Evolutionary conservation across 1,140 invertebrate genomes (phyloP), one percentile per base, ranked within the genome.

Genomic region (Panagrolaimus sp.): DNA sequence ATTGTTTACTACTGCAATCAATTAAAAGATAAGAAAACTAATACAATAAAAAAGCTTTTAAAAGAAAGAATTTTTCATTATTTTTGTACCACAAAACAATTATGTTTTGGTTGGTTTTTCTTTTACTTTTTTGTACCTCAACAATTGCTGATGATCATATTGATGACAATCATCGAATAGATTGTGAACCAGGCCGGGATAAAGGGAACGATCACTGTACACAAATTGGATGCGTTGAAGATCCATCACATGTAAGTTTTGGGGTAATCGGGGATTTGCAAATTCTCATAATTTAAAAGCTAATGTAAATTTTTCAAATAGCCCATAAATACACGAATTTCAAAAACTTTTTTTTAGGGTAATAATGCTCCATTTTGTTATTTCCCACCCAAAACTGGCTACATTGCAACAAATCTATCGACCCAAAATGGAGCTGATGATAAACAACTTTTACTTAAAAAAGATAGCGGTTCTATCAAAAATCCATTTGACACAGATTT

Each of bases 161-260:
- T 38, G 31, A 57, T 16, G n/a, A 25, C n/a, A 57, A 57, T 25
- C 27, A 20, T 11, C 51, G 51, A 16, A 57, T 57, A 9, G 51
- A 57, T 27, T 57, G 51, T 57, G 51, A 57, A 25, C 51, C 51
- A 11, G 51, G 51, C n/a, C 11, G 51, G 51, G 51, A 57, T 57
- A 57, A 57, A 20, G 51, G 27, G 2, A 20, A 57, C 20, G 51
- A 27, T 3, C 20, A 57, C 8, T 57, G 51, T 5, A 27, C 27
- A 57, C 20, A 20, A 9, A 57, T 20, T 11, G 51, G 51, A 27
- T 57, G 51, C 20, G 27, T 57, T 57, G 51, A 57, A 27, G 51
- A n/a, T 13, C 31, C 31, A 38, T 38, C 31, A 38, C 51, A 57
- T 57, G 51, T 27, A 25, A 27, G 27, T 57, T 38, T 38, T 38